Base-by-base conservation (phyloP, 2,113 vertebrate genomes). In the Psophia crepitans region DNA sequence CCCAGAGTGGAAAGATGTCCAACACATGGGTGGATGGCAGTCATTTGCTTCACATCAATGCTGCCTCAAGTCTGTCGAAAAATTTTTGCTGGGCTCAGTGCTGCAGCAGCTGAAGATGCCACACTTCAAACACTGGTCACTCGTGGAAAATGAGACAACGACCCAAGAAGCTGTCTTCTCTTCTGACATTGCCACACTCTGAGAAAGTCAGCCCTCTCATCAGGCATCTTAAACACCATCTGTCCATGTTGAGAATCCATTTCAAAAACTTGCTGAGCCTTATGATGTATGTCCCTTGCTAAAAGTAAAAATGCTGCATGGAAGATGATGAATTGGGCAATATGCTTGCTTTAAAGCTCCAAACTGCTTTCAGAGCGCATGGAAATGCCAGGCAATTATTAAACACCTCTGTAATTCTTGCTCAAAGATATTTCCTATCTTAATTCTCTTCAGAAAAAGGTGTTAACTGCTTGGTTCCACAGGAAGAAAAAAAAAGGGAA, bases 291-390 rank as follows among this genome's bases (percentile, higher is more conserved):
- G 85, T 92, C 86, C 94, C 95, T 92, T 91, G 96, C 87, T 96
- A 75, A 56, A 84, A 96, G 94, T 77, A 81, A 96, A 95, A 96
- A 77, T 1, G 41, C 80, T 87, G 88, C 16, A 9, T 60, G 81
- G 84, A 77, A 85, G 77, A 91, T 95, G 95, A 96, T 96, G 94
- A 71, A 95, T 91, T 76, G 93, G 66, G 66, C 95, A 96, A 95
- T 97, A 84, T 74, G 90, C 84, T 65, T 39, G 26, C 63, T 89
- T 76, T 43, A 83, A 58, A 94, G 53, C 93, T 51, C 77, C 84
- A 91, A 64, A 66, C 65, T 49, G 76, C 53, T 58, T 79, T 53
- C 73, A 41, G 93, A 84, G 85, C 8, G 14, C 78, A 58, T 81
- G 85, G 85, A 64, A 84, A 84, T 89, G 83, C 80, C 86, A 89